These are phyloP conservation scores for Cynodonichthys magdalenae DNA, from an alignment of 2,797 vertebrate species.

Conservation along the genomic window DNA sequence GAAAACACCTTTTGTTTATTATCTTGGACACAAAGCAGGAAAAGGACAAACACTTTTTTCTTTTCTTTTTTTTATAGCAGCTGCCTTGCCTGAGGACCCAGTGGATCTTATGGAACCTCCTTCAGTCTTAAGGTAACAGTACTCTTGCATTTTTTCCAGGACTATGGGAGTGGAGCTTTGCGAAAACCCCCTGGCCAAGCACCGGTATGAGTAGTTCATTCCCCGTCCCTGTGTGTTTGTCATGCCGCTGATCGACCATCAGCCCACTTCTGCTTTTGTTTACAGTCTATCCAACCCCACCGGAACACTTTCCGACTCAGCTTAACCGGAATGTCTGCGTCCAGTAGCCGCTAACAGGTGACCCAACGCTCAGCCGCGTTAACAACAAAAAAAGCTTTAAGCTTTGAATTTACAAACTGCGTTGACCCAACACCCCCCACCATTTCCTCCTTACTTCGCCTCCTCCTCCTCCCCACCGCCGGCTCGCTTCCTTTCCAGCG, in stretches of 20 bases:
- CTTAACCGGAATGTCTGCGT: constrained; percentile 30
- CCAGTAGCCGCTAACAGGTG: constrained; percentile 69
- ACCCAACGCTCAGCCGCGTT: constrained; percentile 42
- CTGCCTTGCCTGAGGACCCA: constrained; percentile 23
- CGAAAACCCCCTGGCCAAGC: constrained; percentile 26
- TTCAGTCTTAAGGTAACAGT: constrained; percentile 58
- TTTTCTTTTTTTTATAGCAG: constrained; percentile 8
- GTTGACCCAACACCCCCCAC: constrained; percentile 32
- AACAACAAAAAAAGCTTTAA: constrained; percentile 31
- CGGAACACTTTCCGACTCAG: constrained; percentile 27
- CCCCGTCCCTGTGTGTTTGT: constrained; percentile 14
- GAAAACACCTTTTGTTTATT: constrained; percentile 48
- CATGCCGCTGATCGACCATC: constrained; percentile 45
- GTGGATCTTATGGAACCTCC: constrained; percentile 28
- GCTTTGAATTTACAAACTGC: constrained; percentile 19
- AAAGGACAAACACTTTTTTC: constrained; percentile 40
- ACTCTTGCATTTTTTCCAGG: constrained; percentile 8
- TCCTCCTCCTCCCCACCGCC: constrained; percentile 26
- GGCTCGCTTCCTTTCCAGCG: constrained; percentile 37
- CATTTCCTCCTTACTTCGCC: constrained; percentile 11
- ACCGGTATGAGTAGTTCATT: constrained; percentile 56
- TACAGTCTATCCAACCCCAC: constrained; percentile 54
- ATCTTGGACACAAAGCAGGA: constrained; percentile 30
- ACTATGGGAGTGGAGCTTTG: constrained; percentile 14
- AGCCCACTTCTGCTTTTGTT: constrained; percentile 73